phyloP scores from a whole-genome alignment of 2,113 vertebrate genomes.

The Bambusicola thoracicus region DNA sequence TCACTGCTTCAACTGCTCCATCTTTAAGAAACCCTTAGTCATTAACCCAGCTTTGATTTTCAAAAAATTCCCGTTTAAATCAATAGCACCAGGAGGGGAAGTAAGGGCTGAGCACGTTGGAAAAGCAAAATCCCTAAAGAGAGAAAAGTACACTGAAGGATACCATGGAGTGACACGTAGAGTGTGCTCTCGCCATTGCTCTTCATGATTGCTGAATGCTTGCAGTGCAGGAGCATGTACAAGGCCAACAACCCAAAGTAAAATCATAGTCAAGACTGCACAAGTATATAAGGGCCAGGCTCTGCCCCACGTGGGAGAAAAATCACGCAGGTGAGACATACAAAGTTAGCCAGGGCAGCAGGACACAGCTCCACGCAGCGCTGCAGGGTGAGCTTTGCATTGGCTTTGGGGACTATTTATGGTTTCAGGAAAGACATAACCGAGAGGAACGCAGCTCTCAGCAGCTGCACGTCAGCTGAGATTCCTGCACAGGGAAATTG shows the following conservation, averaged over 20 bases:
- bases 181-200: neutral
- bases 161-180: fast-evolving
- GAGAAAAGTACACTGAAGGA: neutral
- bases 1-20: constrained; percentile 50
- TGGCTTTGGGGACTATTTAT: constrained; percentile 10
- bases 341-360: neutral
- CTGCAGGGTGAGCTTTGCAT: neutral
- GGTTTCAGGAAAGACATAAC: neutral
- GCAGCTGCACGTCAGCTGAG: constrained; percentile 43
- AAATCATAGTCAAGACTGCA: neutral
- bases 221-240: neutral
- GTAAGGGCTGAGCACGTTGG: neutral
- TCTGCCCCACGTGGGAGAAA: neutral
- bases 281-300: neutral
- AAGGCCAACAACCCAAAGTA: neutral
- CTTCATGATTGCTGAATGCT: fast-evolving
- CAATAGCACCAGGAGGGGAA: neutral
- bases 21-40: constrained; percentile 27
- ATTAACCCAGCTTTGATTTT: constrained; percentile 33
- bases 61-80: neutral
- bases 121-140: neutral
- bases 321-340: neutral
- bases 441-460: neutral
- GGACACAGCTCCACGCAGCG: fast-evolving
- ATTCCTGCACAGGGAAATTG: neutral